Evolutionary conservation across 2,888 invertebrate genomes (phyloP), one percentile per base, ranked within the genome.

Genomic region (Folsomia manolachei): DNA sequence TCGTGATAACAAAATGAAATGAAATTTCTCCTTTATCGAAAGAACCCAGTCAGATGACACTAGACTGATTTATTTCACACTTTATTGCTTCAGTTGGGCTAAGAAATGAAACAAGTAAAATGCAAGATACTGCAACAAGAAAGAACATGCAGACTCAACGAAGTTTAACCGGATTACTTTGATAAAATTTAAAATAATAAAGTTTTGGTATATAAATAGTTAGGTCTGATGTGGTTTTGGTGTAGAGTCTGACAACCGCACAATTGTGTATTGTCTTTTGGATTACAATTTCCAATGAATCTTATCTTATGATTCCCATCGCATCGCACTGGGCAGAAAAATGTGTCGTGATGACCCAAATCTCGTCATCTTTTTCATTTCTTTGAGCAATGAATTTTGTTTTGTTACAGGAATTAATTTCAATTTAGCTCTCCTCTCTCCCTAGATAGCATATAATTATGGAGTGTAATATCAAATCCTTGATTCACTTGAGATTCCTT

Each of bases 211-310:
- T n/a, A n/a, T n/a, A n/a, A n/a, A n/a, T n/a, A n/a, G n/a, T n/a
- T n/a, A n/a, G n/a, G n/a, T n/a, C n/a, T n/a, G n/a, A n/a, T n/a
- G n/a, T n/a, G n/a, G n/a, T n/a, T n/a, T n/a, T 56, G 56, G 56
- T 56, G 56, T n/a, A n/a, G n/a, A n/a, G n/a, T n/a, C n/a, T n/a
- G n/a, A n/a, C n/a, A n/a, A n/a, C n/a, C 21, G 18, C 11, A 56
- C 56, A 7, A 56, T 56, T 56, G 18, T 56, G 19, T 18, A 19
- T 56, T 56, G 56, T 56, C n/a, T 21, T n/a, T 56, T 56, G 56
- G 56, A 56, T 56, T 56, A 56, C 7, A 56, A 56, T 56, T 56
- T 56, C 56, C 21, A 14, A 56, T 56, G 21, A 56, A 56, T 56
- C 56, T 56, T 56, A 56, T 56, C 56, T 18, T 19, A 56, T 56